Base-by-base conservation (phyloP, 2,888 invertebrate species). In the Pimpla rufipes region DNA sequence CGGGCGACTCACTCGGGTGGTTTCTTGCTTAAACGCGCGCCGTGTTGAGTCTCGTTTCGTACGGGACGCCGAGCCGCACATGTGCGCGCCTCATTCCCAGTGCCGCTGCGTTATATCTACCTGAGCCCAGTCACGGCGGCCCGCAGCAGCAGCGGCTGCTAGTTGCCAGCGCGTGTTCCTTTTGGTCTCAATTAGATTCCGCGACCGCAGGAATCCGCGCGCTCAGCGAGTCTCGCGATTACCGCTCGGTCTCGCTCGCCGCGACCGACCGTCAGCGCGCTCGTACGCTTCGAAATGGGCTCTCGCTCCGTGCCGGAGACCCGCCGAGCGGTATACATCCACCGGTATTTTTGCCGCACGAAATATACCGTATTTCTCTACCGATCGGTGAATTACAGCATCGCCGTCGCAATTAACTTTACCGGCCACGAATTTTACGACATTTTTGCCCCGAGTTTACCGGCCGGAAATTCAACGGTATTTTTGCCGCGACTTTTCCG, bases 111-210 rank as follows among this genome's bases (percentile, higher is more conserved):
- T n/a, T n/a, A n/a, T n/a, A n/a, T n/a, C n/a, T n/a, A n/a, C n/a
- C n/a, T n/a, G n/a, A n/a, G n/a, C n/a, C n/a, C n/a, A n/a, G n/a
- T n/a, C n/a, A n/a, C n/a, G n/a, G n/a, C n/a, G n/a, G n/a, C n/a
- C 64, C 40, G 23, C 29, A 3, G 35, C 59, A 64, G 42, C 47
- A 73, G 59, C 73, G 47, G 68, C 77, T n/a, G n/a, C n/a, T n/a
- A n/a, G n/a, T 67, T 59, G 73, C 29, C n/a, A 78, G 50, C 23
- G 40, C 66, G 45, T 74, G 37, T 74, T 74, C 57, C 68, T 75
- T 64, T 75, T 75, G 70, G 79, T 83, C 75, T 79, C 84, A 83
- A 85, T 85, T 85, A 86, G 81, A 86, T 85, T 81, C 83, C 76
- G 35, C 55, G 79, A 83, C 81, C 83, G 55, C 85, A 85, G 83